Percentiles rank a stretch among this genome's conserved stretches.
Evolutionary conservation across 2,888 invertebrate species (phyloP).

Genomic region (Caenorhabditis sp.): DNA sequence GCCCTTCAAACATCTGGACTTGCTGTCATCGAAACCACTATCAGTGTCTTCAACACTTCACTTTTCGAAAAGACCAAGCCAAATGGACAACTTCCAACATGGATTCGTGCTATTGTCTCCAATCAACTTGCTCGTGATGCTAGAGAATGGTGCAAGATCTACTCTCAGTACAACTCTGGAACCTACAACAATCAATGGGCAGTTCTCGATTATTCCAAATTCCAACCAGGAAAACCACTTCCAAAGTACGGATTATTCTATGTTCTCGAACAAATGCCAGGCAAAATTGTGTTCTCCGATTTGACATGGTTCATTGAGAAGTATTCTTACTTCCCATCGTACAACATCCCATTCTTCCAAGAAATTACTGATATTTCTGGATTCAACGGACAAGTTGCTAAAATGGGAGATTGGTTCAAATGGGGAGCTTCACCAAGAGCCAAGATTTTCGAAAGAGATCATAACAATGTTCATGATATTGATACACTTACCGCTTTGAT

Average conservation of each 20-base stretch:
- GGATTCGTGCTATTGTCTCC: constrained; percentile 83
- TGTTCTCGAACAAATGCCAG: constrained; percentile 81
- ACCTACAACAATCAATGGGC: constrained; percentile 88
- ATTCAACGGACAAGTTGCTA: constrained; percentile 74
- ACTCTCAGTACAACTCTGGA: constrained; percentile 81
- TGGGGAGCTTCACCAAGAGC: constrained; percentile 75
- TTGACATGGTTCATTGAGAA: constrained; percentile 65
- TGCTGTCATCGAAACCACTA: constrained; percentile 81
- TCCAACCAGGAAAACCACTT: constrained; percentile 74
- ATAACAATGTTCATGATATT: constrained; percentile 76
- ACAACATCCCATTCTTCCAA: constrained; percentile 79
- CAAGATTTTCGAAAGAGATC: constrained; percentile 74
- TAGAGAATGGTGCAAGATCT: constrained; percentile 80
- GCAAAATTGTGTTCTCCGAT: constrained; percentile 63
- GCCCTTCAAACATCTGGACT: constrained; percentile 68
- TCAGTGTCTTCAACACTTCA: constrained; percentile 80
- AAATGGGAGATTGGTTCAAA: constrained; percentile 77
- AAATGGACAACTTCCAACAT: constrained; percentile 75
- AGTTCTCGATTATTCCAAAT: constrained; percentile 80
- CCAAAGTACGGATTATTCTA: constrained; percentile 75
- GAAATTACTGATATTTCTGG: constrained; percentile 78
- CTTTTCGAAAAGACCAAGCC: constrained; percentile 80
- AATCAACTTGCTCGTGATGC: constrained; percentile 82
- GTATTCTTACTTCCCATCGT: constrained; percentile 81
- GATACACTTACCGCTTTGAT: constrained; percentile 76